phyloP scores from a whole-genome alignment of 2,888 invertebrate species.

The Philhelius pedissequus region DNA sequence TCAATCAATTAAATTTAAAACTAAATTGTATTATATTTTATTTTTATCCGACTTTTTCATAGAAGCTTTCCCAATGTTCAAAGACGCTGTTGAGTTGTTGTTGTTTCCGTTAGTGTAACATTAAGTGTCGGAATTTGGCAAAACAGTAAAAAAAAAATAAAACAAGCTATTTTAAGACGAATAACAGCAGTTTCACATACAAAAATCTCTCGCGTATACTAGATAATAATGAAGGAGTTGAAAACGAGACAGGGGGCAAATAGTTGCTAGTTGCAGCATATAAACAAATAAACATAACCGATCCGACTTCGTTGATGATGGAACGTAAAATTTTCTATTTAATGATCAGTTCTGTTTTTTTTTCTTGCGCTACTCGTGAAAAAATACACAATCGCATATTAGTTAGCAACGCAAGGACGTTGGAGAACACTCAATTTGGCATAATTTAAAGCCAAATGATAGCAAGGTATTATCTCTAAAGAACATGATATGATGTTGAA shows the following conservation, averaged over 20 bases:
- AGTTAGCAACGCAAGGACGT: neutral
- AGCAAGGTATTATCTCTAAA: slow-evolving; percentile 8
- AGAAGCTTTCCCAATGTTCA: neutral
- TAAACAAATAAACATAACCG: slow-evolving; percentile 42
- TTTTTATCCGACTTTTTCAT: neutral
- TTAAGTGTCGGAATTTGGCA: neutral
- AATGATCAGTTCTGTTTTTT: slow-evolving; percentile 17
- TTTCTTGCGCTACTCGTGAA: neutral
- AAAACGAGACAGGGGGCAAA: neutral
- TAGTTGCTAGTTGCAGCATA: slow-evolving; percentile 20
- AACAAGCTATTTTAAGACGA: slow-evolving; percentile 37
- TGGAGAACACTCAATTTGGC: slow-evolving; percentile 17
- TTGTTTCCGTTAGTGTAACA: slow-evolving; percentile 6
- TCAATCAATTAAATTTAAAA: too few relatives aligned
- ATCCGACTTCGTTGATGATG: slow-evolving; percentile 25
- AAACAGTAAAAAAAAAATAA: neutral
- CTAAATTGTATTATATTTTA: too few relatives aligned
- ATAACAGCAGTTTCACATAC: slow-evolving; percentile 31
- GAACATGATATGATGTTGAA: neutral
- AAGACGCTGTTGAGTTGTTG: neutral
- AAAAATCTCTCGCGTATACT: slow-evolving; percentile 33
- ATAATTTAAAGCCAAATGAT: slow-evolving; percentile 36
- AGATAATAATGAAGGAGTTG: neutral
- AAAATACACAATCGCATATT: neutral
- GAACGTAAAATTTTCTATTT: slow-evolving; percentile 51